These are phyloP conservation scores for Axinella damicornis DNA, from an alignment of 37 sponge, comb jelly and placozoan species.

Conservation along the genomic window DNA sequence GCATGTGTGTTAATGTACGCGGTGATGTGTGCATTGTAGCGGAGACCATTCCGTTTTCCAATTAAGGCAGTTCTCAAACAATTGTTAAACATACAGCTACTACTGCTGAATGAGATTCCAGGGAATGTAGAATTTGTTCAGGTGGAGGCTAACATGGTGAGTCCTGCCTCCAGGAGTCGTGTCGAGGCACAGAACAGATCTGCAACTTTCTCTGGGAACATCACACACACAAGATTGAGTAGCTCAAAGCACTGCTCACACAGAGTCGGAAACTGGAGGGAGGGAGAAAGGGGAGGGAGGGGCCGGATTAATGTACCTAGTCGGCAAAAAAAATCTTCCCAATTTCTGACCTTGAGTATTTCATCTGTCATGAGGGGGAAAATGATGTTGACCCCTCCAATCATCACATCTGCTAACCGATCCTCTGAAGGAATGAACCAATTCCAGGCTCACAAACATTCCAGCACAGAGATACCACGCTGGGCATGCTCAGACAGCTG, in stretches of 20 bases:
- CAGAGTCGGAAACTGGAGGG: slow-evolving; percentile 59
- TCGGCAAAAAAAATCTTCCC: background rate
- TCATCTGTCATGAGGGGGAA: slow-evolving; percentile 74
- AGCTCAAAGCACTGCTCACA: slow-evolving; percentile 65
- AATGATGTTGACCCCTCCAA: slow-evolving; percentile 57
- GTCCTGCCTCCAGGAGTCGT: slow-evolving; percentile 45
- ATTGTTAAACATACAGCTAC: no score
- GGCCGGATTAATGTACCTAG: no score
- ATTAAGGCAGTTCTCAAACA: no score
- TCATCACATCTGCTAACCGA: slow-evolving; percentile 51
- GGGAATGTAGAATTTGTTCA: no score
- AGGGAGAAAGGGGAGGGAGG: no score
- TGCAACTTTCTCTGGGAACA: slow-evolving; percentile 42
- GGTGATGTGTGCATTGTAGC: no score
- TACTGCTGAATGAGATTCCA: no score
- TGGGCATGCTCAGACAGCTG: no score
- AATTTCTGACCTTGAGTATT: slow-evolving; percentile 76
- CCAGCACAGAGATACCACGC: no score
- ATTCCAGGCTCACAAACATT: slow-evolving; percentile 1
- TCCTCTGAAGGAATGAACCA: background rate
- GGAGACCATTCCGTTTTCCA: no score
- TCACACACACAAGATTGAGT: slow-evolving; percentile 61
- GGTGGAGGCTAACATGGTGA: slow-evolving; percentile 45
- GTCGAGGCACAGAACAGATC: slow-evolving; percentile 13
- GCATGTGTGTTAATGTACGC: no score